A percentile compares a stretch with the other conserved stretches of the same genome.
Evolutionary conservation across 2,113 vertebrate genomes (phyloP).

Genomic region (Panthera leo): DNA sequence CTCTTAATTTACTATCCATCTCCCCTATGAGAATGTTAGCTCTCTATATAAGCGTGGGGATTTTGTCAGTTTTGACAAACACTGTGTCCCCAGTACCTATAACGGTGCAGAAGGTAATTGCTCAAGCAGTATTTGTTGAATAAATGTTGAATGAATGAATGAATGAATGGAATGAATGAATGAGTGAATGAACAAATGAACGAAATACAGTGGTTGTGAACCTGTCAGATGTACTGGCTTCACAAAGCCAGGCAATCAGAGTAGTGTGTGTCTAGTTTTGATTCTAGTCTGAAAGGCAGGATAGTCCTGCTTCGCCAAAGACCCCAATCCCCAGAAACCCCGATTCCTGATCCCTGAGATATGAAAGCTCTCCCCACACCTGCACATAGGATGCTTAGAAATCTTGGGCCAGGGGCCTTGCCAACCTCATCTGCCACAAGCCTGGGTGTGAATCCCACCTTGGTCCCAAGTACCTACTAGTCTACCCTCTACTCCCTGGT

Average conservation of each 20-base stretch:
- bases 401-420: not conserved
- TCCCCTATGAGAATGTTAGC: not conserved
- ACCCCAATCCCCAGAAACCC: not conserved
- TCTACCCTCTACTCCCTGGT: not conserved
- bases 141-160: not conserved
- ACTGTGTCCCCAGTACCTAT: not conserved
- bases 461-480: not conserved
- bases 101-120: not conserved
- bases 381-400: not conserved
- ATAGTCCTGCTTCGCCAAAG: not conserved
- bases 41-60: not conserved
- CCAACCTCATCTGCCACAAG: not conserved
- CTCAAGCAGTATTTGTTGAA: not conserved
- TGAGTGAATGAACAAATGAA: not conserved
- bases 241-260: not conserved
- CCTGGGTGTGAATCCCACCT: not conserved
- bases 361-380: not conserved
- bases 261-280: not conserved
- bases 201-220: not conserved
- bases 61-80: not conserved
- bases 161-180: not conserved
- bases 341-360: not conserved
- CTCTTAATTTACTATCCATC: not conserved
- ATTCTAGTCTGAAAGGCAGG: not conserved
- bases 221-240: not conserved